Base-by-base conservation (phyloP, 2,888 invertebrate genomes). In the Cordilura impudica region DNA sequence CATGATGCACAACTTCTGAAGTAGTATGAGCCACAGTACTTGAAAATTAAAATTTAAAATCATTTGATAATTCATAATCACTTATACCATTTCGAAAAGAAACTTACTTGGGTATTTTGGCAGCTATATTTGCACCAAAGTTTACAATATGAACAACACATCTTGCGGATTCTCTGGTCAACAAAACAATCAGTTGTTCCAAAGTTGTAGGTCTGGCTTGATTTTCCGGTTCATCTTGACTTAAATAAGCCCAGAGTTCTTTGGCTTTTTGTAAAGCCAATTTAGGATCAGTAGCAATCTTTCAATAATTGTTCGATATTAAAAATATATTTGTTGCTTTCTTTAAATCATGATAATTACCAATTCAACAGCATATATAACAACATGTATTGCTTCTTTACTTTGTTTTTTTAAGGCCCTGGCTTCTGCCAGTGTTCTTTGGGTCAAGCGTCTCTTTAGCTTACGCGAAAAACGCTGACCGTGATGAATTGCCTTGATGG, bases 191-290 rank as follows among this genome's bases (percentile, higher is more conserved):
- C 79, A 96, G 89, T 86, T 96, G 94, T 86, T 96, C 96, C 31
- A 96, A 87, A 1, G 94, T 95, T 78, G 92, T 92, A 0, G 96
- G 96, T 35, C 95, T 92, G 3, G 94, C 94, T 89, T 96, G 96
- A 90, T 96, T 96, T 90, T 95, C 96, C 0, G 96, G 96, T 86
- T 96, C 96, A 21, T 95, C 93, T 82, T 92, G 90, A 85, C 95
- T 95, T 65, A 96, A 90, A 43, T 92, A 91, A 0, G 88, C 88
- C 93, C 95, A 96, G 53, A 96, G 88, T 82, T 94, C 93, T 83
- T 93, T 93, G 1, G 94, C 94, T 87, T 95, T 95, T 87, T 93
- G 91, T 88, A 94, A 91, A 1, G 95, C 95, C 70, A 93, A 88
- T 81, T 92, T 94, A 0, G 96, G 96, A 90, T 96, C 95, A 16